Conservation (phyloP, 2,113 vertebrate genomes). For the Rousettus leschenaultii region DNA sequence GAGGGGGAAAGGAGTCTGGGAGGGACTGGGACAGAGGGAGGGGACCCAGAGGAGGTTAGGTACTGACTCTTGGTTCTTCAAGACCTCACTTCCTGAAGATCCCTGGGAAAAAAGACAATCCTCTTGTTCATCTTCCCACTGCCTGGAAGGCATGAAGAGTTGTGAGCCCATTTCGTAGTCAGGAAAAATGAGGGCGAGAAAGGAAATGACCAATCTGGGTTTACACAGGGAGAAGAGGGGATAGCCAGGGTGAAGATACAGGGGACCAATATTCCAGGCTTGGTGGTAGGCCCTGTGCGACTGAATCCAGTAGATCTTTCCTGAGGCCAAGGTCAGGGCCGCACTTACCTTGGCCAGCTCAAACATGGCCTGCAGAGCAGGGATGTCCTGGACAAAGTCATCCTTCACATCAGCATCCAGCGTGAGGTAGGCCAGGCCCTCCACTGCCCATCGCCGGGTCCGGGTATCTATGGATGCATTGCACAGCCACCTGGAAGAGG, state of each 20-base stretch:
- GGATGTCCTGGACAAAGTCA: constrained; percentile 96
- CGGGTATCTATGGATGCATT: constrained; percentile 90
- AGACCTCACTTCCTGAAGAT: background rate
- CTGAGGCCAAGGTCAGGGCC: background rate
- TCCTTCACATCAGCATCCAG: constrained; percentile 98
- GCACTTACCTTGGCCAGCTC: constrained; percentile 91
- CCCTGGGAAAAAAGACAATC: background rate
- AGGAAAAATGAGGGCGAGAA: background rate
- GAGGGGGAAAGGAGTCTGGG: background rate
- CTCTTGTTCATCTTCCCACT: background rate
- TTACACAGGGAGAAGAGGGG: rapidly evolving
- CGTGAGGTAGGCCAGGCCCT: constrained; percentile 95
- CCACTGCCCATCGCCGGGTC: constrained; percentile 95
- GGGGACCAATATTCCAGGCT: background rate
- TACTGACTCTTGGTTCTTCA: background rate
- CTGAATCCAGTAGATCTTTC: background rate
- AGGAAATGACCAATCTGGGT: background rate
- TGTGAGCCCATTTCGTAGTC: background rate
- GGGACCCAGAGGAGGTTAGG: background rate
- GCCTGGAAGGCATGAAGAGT: background rate
- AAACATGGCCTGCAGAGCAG: constrained; percentile 95
- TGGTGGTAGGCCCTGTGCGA: background rate
- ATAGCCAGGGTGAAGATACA: background rate
- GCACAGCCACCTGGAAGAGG: constrained; percentile 91
- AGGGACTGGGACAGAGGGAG: background rate